Evolutionary conservation across 1,140 invertebrate genomes (phyloP), one percentile per base, ranked within the genome.

Genomic region (Vanessa tameamea): DNA sequence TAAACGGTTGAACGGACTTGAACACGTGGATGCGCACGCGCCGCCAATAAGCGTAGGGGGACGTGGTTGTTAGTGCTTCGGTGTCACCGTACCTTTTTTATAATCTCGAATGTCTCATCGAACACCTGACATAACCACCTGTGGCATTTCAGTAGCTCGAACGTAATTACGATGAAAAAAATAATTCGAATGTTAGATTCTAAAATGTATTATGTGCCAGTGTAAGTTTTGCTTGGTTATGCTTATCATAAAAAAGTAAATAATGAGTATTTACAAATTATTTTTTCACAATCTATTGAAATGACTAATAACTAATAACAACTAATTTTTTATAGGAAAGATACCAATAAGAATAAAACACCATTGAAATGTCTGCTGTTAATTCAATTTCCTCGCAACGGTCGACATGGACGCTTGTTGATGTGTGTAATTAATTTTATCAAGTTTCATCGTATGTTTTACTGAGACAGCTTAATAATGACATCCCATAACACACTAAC

Each of bases 11-110:
- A 68, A 63, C 26, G 59, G 72, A 23, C 37, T 31, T 71, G 69
- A 78, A 73, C 85, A 86, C 81, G 85, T 89, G 84, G 83, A 76
- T 80, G 82, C 80, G 87, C 87, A 89, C 87, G 87, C 85, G 87
- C 85, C 82, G 80, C 78, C 61, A 57, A 70, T 75, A 68, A 50
- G 55, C 64, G 72, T 74, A 65, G 67, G 66, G 66, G 72, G 72
- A 69, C 26, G 72, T 43, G n/a, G 47, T 66, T 65, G 59, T 67
- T 65, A 48, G 53, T 55, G 68, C 61, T 70, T 51, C 68, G 53
- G 43, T 51, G 57, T 55, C 57, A 69, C 50, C 55, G 63, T 43
- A 48, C 37, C 55, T 55, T 53, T 71, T 66, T 71, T 71, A 71
- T 75, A 63, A 61, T 67, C 68, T 63, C n/a, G 48, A 23, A 64